Percentiles rank a stretch among this genome's conserved stretches.
These are phyloP conservation scores for Onychomys leucogaster DNA, from an alignment of 2,797 vertebrate genomes.

Conservation along the genomic window DNA sequence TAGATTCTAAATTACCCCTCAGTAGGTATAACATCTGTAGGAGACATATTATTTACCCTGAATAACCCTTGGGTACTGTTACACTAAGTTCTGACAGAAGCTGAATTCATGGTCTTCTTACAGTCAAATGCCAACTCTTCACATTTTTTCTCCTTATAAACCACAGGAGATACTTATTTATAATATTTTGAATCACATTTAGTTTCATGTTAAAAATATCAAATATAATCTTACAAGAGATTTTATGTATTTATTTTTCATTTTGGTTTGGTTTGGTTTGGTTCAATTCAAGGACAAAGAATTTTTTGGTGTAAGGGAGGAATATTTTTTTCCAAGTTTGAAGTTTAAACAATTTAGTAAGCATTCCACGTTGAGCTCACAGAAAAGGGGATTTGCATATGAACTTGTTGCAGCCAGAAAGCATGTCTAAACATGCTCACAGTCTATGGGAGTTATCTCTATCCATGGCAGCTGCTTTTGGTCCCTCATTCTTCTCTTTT, in stretches of 20 bases:
- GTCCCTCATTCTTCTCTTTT: conserved; percentile 59
- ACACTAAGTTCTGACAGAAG: conserved; percentile 49
- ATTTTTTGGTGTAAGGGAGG: conserved; percentile 37
- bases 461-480: not conserved
- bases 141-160: not conserved
- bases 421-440: conserved; percentile 42
- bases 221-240: conserved; percentile 21
- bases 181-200: conserved; percentile 14
- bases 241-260: not conserved
- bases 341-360: conserved; percentile 82
- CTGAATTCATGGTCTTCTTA: conserved; percentile 14
- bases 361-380: conserved; percentile 76
- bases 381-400: conserved; percentile 81
- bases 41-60: conserved; percentile 54
- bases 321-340: conserved; percentile 78
- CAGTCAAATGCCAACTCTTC: not conserved
- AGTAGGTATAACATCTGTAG: conserved; percentile 60
- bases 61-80: conserved; percentile 28
- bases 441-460: conserved; percentile 65
- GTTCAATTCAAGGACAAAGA: conserved; percentile 30
- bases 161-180: conserved; percentile 24
- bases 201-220: conserved; percentile 53
- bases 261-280: conserved; percentile 64
- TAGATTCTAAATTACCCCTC: conserved; percentile 61
- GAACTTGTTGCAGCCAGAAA: conserved; percentile 83